Percentiles rank a stretch among this genome's conserved stretches.
Conservation (phyloP, 2,797 vertebrate species). For the Acrossocheilus wenchowensis region DNA sequence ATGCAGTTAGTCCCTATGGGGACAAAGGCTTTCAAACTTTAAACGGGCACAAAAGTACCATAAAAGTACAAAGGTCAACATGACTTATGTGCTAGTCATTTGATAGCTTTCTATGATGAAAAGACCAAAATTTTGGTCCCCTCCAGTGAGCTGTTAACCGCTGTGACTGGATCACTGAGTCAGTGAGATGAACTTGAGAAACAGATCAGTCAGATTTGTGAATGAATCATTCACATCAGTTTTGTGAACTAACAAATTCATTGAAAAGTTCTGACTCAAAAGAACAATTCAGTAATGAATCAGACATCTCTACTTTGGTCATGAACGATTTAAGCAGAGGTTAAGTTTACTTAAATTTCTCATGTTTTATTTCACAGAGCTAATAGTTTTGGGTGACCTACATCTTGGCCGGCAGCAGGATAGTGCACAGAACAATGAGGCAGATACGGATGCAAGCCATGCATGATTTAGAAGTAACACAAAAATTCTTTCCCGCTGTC, state of each 20-base stretch:
- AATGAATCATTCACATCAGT: neutral
- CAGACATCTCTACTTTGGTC: neutral
- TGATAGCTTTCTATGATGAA: neutral
- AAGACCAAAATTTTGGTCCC: neutral
- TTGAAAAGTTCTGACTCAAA: neutral
- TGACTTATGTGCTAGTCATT: neutral
- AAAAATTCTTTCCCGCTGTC: neutral
- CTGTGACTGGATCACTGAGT: constrained; percentile 21
- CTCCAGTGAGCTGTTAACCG: neutral
- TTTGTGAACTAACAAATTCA: neutral
- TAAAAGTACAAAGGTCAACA: neutral
- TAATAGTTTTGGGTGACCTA: constrained; percentile 8
- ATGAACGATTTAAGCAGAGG: neutral
- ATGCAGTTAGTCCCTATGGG: neutral
- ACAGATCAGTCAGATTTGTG: neutral
- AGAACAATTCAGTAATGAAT: neutral
- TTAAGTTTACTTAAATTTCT: neutral
- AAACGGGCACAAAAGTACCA: neutral
- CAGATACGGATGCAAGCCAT: constrained; percentile 37
- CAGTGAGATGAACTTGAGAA: neutral
- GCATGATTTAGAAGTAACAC: constrained; percentile 45
- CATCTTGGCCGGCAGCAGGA: constrained; percentile 6
- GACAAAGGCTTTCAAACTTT: neutral
- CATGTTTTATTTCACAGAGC: neutral
- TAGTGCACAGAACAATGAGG: constrained; percentile 23